Evolutionary conservation across 1,140 invertebrate species (phyloP), one percentile per base, ranked within the genome.

Genomic region (Micrasema longulum): DNA sequence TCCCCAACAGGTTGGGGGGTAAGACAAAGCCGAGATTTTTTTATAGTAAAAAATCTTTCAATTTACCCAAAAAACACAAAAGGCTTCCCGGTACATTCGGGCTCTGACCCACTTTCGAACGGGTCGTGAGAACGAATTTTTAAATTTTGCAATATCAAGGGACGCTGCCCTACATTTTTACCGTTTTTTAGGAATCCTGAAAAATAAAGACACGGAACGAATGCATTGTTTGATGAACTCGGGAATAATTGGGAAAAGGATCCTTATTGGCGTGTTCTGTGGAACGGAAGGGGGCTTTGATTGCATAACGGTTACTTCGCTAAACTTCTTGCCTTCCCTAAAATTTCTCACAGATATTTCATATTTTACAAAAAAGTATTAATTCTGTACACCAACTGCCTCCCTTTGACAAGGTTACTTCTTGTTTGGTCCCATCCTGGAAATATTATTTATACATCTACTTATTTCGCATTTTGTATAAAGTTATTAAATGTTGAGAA

Each of bases 321-420:
- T 20, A 16, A 23, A 64, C 35, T 22, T 43, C 57, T 62, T 63
- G 35, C 22, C 66, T 66, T 26, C 9, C 57, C 18, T 16, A 50
- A 20, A 53, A 41, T 75, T 75, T 75, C 74, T 72, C 70, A 75
- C 74, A 75, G 74, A 75, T 74, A 74, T 75, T 69, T 63, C 26
- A 64, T 65, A 50, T 71, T 71, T 71, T 52, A 63, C 36, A 50
- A 52, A 67, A 52, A 43, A 14, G 38, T 23, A 10, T n/a, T 31
- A 47, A n/a, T 53, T 50, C 10, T 22, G 53, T 68, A 55, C 50
- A 55, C 38, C 31, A 68, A 53, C 23, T 68, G 35, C 64, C 64
- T 66, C 26, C 41, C 41, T 23, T 14, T 64, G 47, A 64, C 60
- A 45, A 38, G 43, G 41, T 47, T 22, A 66, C 65, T 35, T 22